These are phyloP conservation scores for Podarcis lilfordi DNA, from an alignment of 2,797 vertebrate species.

Conservation along the genomic window DNA sequence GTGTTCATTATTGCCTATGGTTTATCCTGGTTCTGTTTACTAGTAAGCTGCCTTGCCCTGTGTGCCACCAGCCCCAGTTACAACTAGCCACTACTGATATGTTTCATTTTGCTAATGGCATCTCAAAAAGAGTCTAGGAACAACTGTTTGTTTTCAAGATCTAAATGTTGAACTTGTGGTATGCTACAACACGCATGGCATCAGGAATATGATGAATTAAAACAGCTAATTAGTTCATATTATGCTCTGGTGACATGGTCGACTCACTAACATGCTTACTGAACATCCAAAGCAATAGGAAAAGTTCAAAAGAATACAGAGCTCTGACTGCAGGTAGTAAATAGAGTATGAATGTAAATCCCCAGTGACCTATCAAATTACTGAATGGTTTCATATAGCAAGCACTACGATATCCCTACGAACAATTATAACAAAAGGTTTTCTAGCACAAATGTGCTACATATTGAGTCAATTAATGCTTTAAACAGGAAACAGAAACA, in stretches of 20 bases:
- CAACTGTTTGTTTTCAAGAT: background rate
- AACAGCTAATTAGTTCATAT: background rate
- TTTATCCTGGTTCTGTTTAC: too few relatives aligned
- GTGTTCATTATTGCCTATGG: too few relatives aligned
- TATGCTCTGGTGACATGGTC: background rate
- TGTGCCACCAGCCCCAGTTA: too few relatives aligned
- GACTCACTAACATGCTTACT: background rate
- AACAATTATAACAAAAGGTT: slow-evolving; percentile 7
- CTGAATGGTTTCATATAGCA: background rate
- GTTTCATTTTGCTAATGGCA: background rate
- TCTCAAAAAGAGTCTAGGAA: background rate
- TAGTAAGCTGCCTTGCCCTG: too few relatives aligned
- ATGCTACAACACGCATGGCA: background rate
- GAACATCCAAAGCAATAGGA: background rate
- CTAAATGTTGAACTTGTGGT: background rate
- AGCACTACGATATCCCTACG: background rate
- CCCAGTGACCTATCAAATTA: background rate
- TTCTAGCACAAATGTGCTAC: background rate
- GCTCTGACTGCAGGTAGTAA: background rate
- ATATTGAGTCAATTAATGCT: background rate
- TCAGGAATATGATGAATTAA: background rate
- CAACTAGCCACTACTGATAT: too few relatives aligned
- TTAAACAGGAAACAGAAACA: background rate
- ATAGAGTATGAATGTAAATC: background rate
- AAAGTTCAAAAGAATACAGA: slow-evolving; percentile 12